Base-by-base conservation (phyloP, 1,140 invertebrate species). In the Acromyrmex echinatior region DNA sequence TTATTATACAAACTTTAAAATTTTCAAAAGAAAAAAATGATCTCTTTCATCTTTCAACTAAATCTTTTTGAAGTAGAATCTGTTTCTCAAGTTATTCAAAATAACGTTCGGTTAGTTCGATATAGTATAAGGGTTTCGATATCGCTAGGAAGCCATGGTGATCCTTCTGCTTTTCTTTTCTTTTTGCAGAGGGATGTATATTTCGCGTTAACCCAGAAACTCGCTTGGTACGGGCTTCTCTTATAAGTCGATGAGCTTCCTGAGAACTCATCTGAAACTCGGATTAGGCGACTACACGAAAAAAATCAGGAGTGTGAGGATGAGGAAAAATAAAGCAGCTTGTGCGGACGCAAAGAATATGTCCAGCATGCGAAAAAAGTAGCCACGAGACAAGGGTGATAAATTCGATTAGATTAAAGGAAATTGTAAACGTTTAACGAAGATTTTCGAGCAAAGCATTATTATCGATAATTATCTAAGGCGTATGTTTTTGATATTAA, bases 181-280 rank as follows among this genome's bases (percentile, higher is more conserved):
- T 62, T 68, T 49, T 60, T 35, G 21, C 10, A 10, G 31, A 51
- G 12, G 73, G 66, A 49, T 86, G 79, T 87, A 91, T 91, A 91
- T 94, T 92, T 93, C 82, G 91, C 90, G 87, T 89, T 91, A 91
- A 90, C 86, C 87, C 76, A 86, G 62, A 93, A 94, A 95, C 91
- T 95, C 94, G 91, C 76, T 87, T 80, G 39, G 51, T 31, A 62
- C 88, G 91, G 93, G 92, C 89, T 95, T 92, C 92, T 94, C 92
- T 94, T 94, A 93, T 92, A 93, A 95, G 90, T 93, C 93, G 93
- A 93, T 91, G 92, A 89, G 92, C 88, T 92, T 89, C 90, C 91
- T 88, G 89, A 91, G 93, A 95, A 95, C 94, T 94, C 93, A 94
- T 95, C 91, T 92, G 85, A 92, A 95, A 95, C 94, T 95, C 90